These are phyloP conservation scores for Dysidea cf. avara DNA, from an alignment of 37 sponge, comb jelly and placozoan genomes.

Conservation along the genomic window DNA sequence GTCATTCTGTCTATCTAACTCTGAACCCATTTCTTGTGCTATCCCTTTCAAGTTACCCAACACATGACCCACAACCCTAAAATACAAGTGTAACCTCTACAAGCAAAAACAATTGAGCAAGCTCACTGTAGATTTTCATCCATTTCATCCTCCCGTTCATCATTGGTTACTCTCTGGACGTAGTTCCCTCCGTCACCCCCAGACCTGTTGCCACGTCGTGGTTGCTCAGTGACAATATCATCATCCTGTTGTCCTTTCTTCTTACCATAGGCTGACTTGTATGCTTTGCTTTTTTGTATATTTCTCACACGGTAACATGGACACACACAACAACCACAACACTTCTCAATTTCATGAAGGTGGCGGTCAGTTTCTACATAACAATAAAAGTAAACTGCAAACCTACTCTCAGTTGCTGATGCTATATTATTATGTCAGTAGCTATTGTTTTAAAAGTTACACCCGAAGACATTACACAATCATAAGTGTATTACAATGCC, in stretches of 20 bases:
- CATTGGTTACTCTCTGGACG: conserved; percentile 78
- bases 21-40: conserved; percentile 94
- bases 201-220: neutral
- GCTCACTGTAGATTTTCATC: conserved; percentile 92
- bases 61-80: conserved; percentile 67
- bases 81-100: no score
- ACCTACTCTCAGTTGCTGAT: no score
- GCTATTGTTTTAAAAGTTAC: no score
- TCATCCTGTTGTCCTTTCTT: conserved; percentile 52
- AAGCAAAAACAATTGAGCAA: no score
- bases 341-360: conserved; percentile 82
- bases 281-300: conserved; percentile 48
- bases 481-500: no score
- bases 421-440: no score
- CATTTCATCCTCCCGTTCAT: conserved; percentile 94
- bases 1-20: conserved; percentile 87
- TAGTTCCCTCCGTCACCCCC: conserved; percentile 58
- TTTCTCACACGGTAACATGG: conserved; percentile 49
- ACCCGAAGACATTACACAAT: no score
- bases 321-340: conserved; percentile 79
- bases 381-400: no score
- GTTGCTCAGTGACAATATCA: conserved; percentile 47
- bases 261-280: conserved; percentile 82
- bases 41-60: conserved; percentile 87
- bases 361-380: conserved; percentile 71